A percentile compares a stretch with the other conserved stretches of the same genome.
Evolutionary conservation across 2,888 invertebrate genomes (phyloP).

Genomic region (Endomychus coccineus): DNA sequence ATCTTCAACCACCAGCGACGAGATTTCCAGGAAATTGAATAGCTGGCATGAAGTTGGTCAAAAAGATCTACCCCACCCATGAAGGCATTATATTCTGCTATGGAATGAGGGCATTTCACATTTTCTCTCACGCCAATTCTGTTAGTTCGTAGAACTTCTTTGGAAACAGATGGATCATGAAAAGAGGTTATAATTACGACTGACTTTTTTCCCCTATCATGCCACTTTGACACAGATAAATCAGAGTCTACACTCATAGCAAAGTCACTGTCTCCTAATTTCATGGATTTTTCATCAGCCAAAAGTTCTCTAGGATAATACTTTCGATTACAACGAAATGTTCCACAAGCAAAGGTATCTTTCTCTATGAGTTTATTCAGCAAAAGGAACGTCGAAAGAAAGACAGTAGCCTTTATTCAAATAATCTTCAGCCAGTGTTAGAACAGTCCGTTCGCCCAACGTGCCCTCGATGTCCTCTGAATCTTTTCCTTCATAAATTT

Average conservation of each 20-base stretch:
- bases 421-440: too few relatives aligned
- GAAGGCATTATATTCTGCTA: slow-evolving; percentile 1
- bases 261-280: slow-evolving; percentile 5
- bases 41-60: slow-evolving; percentile 4
- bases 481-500: slow-evolving; percentile 18
- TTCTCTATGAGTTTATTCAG: slow-evolving; percentile 2
- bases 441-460: not conserved
- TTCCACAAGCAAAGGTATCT: slow-evolving; percentile 9
- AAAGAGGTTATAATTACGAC: slow-evolving; percentile 4
- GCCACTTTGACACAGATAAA: slow-evolving; percentile 7
- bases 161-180: too few relatives aligned
- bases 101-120: slow-evolving; percentile 5
- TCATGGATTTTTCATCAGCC: too few relatives aligned
- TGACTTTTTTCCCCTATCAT: slow-evolving; percentile 7
- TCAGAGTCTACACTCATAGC: slow-evolving; percentile 1
- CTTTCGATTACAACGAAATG: slow-evolving; percentile 4
- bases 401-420: slow-evolving; percentile 3
- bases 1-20: slow-evolving; percentile 7
- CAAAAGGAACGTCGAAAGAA: not conserved
- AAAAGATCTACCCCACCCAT: too few relatives aligned
- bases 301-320: too few relatives aligned
- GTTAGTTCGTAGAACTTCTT: too few relatives aligned
- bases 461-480: not conserved
- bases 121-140: slow-evolving; percentile 5
- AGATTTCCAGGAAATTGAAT: slow-evolving; percentile 8